Base-by-base conservation (phyloP, 1,140 invertebrate species). In the Bombus pyrosoma region DNA sequence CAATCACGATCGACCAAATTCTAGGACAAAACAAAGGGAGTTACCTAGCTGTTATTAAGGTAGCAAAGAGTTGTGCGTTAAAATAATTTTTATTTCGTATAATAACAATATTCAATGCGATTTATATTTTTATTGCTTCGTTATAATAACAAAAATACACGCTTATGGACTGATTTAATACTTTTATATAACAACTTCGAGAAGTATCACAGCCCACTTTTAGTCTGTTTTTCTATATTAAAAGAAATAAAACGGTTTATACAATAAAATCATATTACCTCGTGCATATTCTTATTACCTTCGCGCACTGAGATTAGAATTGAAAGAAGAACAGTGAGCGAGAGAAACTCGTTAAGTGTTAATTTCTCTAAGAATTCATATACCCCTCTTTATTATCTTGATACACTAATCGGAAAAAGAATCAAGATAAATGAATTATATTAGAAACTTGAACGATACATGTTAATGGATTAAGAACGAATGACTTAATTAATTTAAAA, bases 401-500 rank as follows among this genome's bases (percentile, higher is more conserved):
- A 41, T 25, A 34, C n/a, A 37, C 12, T 34, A 37, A 59, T n/a
- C 22, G 53, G 1, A n/a, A 5, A 39, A 22, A 57, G 32, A n/a
- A 76, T 39, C 25, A 39, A 18, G 47, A 76, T 39, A 28, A 34
- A 43, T 47, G 22, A 41, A 32, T 59, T 25, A 47, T 41, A 41
- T 73, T 34, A 32, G 6, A 22, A 18, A 15, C 32, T 8, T 32
- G 18, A 22, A 57, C 22, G 22, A 15, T 41, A 53, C n/a, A 18
- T 9, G 4, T 13, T 77, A 66, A 57, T 41, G 34, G 34, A 53
- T 76, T 34, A 76, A 83, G 34, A 76, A 25, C n/a, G 81, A 57
- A 64, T 12, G 37, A 34, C 18, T 76, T 57, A 43, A 83, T 83
- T 69, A 77, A 77, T 83, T 47, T 18, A 68, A 83, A 83, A 77